Percentiles rank a stretch among this genome's conserved stretches.
phyloP scores from a whole-genome alignment of 2,888 invertebrate genomes.

The Acanthosepion esculentum region DNA sequence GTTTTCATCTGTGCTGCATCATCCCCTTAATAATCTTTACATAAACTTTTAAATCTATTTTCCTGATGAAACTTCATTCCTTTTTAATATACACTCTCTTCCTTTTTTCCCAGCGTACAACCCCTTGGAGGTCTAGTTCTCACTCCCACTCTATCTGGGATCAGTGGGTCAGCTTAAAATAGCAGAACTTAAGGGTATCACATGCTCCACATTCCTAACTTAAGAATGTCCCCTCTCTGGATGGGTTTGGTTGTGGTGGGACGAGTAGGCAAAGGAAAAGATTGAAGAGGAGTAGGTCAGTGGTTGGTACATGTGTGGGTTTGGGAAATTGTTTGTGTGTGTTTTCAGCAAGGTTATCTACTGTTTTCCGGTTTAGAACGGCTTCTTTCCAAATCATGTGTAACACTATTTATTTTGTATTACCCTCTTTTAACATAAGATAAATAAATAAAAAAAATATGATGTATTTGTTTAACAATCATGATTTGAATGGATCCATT shows the following conservation, averaged over 20 bases:
- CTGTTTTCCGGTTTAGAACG: background rate
- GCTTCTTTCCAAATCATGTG: too few relatives aligned
- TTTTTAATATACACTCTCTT: too few relatives aligned
- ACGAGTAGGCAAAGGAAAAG: background rate
- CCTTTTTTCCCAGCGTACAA: background rate
- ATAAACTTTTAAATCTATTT: background rate
- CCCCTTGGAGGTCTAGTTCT: background rate
- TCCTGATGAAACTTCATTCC: background rate
- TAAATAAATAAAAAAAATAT: too few relatives aligned
- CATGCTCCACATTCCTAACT: conserved; percentile 41
- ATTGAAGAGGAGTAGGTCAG: background rate
- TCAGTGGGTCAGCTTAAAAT: conserved; percentile 47
- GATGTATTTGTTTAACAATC: too few relatives aligned
- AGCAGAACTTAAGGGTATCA: conserved; percentile 41
- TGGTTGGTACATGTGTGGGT: background rate
- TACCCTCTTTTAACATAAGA: too few relatives aligned
- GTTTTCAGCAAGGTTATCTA: background rate
- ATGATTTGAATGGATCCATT: too few relatives aligned
- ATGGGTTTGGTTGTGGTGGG: background rate
- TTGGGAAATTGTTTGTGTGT: background rate
- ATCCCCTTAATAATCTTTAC: background rate
- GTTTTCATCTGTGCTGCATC: too few relatives aligned
- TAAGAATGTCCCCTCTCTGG: background rate
- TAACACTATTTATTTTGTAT: too few relatives aligned
- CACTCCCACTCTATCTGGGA: conserved; percentile 2